These are phyloP conservation scores for Catharus fuscescens DNA, from an alignment of 2,113 vertebrate genomes.

Conservation along the genomic window DNA sequence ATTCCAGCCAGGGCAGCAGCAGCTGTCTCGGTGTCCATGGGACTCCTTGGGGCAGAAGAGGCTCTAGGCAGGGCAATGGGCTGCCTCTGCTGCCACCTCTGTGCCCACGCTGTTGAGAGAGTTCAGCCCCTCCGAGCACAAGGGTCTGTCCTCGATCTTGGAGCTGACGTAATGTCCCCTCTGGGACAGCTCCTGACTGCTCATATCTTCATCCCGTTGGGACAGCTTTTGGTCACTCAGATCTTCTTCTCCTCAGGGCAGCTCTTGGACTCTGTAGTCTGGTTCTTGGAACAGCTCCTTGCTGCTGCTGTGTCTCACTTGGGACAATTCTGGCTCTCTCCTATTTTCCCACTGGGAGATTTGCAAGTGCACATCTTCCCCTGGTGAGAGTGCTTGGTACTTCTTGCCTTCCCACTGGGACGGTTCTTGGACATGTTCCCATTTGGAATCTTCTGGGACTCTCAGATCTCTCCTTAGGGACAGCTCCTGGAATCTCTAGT, in stretches of 20 bases:
- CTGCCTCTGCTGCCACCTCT: not conserved
- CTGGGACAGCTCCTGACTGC: not conserved
- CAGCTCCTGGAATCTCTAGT: not conserved
- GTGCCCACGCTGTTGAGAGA: not conserved
- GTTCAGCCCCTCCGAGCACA: too few species aligned
- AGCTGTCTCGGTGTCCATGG: rapidly evolving
- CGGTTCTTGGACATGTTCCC: rapidly evolving
- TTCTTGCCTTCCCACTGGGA: not conserved
- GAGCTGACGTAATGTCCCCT: rapidly evolving
- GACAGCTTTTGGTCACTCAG: too few species aligned
- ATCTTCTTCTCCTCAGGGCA: not conserved
- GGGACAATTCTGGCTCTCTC: not conserved
- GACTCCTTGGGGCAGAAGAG: not conserved
- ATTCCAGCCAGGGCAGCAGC: not conserved
- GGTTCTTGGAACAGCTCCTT: not conserved
- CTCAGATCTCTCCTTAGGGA: too few species aligned
- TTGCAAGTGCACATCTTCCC: not conserved
- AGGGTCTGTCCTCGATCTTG: not conserved
- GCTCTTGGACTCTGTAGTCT: not conserved
- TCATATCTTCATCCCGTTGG: not conserved
- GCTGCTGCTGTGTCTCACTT: rapidly evolving
- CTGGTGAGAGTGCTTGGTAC: rapidly evolving
- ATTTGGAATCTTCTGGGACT: not conserved
- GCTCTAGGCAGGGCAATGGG: not conserved
- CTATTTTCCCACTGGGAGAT: not conserved